These are phyloP conservation scores for Dryobates pubescens DNA, from an alignment of 2,797 vertebrate genomes.

Conservation along the genomic window DNA sequence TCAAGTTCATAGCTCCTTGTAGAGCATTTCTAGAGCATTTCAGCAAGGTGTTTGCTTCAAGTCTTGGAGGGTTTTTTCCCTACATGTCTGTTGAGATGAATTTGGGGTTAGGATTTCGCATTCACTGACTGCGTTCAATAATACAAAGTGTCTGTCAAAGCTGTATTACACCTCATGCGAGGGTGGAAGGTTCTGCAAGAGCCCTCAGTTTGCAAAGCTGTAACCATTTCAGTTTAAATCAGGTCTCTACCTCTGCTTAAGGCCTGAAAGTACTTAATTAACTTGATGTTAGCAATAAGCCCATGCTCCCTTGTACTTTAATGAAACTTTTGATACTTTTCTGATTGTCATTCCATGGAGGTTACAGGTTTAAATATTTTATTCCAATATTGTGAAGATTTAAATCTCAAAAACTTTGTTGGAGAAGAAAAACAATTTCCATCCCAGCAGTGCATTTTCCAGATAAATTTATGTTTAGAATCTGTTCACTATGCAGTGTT, in stretches of 20 bases:
- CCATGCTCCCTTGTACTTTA: not conserved
- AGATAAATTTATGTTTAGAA: not conserved
- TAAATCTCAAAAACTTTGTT: not conserved
- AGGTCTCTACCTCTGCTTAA: constrained; percentile 5
- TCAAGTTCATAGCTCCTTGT: not conserved
- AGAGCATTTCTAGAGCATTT: constrained; percentile 1
- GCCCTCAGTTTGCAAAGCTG: not conserved
- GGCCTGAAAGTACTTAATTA: constrained; percentile 14
- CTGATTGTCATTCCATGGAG: not conserved
- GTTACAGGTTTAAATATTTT: not conserved
- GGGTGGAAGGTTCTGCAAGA: not conserved
- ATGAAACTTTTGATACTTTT: not conserved
- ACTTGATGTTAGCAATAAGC: not conserved
- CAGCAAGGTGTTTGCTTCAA: constrained; percentile 23
- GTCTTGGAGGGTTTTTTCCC: not conserved
- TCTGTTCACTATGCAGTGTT: not conserved
- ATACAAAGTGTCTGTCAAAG: constrained; percentile 3
- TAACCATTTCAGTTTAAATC: not conserved
- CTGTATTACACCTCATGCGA: not conserved
- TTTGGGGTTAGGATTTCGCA: constrained; percentile 29
- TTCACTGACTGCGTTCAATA: not conserved
- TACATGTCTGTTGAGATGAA: not conserved
- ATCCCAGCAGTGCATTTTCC: not conserved
- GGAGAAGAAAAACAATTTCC: not conserved
- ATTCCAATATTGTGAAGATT: not conserved